Evolutionary conservation across 1,140 invertebrate genomes (phyloP).

Genomic region (Melitaea cinxia): DNA sequence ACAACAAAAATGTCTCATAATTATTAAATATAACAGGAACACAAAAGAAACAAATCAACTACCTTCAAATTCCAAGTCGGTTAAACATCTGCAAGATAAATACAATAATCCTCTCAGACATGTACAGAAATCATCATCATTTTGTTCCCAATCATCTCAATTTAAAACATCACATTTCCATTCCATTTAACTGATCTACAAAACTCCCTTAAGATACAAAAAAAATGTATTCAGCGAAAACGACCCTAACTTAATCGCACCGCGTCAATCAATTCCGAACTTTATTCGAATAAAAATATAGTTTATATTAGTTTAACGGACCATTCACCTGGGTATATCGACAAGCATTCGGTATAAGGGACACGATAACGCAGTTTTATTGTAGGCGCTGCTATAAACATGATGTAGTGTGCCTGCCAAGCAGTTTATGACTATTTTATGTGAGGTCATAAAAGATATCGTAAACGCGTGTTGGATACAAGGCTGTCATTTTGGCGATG

Average conservation of each 20-base stretch:
- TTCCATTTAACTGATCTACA: not conserved
- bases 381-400: slow-evolving; percentile 34
- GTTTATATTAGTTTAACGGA: slow-evolving; percentile 6
- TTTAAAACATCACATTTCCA: too few relatives aligned
- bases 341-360: slow-evolving; percentile 15
- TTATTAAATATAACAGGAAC: too few relatives aligned
- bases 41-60: too few relatives aligned
- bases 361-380: slow-evolving; percentile 35
- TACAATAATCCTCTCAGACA: too few relatives aligned
- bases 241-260: not conserved
- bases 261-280: not conserved
- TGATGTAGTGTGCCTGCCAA: slow-evolving; percentile 34
- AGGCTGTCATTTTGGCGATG: slow-evolving; percentile 5
- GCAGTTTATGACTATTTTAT: slow-evolving; percentile 44
- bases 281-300: not conserved
- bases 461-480: slow-evolving; percentile 33
- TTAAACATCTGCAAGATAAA: too few relatives aligned
- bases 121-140: too few relatives aligned
- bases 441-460: slow-evolving; percentile 39
- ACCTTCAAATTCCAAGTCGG: too few relatives aligned
- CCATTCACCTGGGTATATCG: slow-evolving; percentile 19
- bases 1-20: too few relatives aligned
- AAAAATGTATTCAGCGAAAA: not conserved
- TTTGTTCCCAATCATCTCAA: too few relatives aligned
- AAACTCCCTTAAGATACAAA: not conserved